Evolutionary conservation across 35 echinoderm and acorn worm species (phyloP).

Genomic region (Acanthaster planci): DNA sequence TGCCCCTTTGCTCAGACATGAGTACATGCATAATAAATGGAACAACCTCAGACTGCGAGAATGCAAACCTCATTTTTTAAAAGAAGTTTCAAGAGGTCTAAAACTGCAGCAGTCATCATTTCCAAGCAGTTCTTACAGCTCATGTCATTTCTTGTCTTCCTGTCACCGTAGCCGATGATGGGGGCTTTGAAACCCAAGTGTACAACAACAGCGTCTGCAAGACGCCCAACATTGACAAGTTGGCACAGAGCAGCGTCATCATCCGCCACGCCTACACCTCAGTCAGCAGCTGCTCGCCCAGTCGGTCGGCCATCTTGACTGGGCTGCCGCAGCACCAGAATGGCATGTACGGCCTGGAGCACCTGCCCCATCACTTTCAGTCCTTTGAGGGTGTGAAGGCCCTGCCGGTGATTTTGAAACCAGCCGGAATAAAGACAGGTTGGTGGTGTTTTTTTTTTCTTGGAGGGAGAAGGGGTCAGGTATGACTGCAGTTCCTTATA

Average conservation of each 20-base stretch:
- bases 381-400: constrained; percentile 71
- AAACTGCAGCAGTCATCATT: no score
- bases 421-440: constrained; percentile 30
- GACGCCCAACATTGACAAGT: constrained; percentile 78
- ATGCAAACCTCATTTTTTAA: no score
- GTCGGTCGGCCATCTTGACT: constrained; percentile 87
- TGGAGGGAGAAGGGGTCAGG: neutral
- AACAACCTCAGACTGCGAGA: no score
- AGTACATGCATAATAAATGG: no score
- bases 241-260: constrained; percentile 62
- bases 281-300: constrained; percentile 95
- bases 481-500: no score
- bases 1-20: no score
- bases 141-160: no score
- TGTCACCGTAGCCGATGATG: constrained; percentile 70
- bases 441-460: neutral
- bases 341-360: constrained; percentile 83
- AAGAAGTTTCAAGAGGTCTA: no score
- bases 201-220: constrained; percentile 89
- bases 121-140: no score
- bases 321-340: constrained; percentile 94
- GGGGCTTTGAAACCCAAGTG: constrained; percentile 76
- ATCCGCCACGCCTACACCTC: constrained; percentile 84
- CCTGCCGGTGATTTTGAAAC: constrained; percentile 34
- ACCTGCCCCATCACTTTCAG: constrained; percentile 66